These are phyloP conservation scores for Umimayanthus kanabou DNA, from an alignment of 92 coral and sea anemone species.

Conservation along the genomic window DNA sequence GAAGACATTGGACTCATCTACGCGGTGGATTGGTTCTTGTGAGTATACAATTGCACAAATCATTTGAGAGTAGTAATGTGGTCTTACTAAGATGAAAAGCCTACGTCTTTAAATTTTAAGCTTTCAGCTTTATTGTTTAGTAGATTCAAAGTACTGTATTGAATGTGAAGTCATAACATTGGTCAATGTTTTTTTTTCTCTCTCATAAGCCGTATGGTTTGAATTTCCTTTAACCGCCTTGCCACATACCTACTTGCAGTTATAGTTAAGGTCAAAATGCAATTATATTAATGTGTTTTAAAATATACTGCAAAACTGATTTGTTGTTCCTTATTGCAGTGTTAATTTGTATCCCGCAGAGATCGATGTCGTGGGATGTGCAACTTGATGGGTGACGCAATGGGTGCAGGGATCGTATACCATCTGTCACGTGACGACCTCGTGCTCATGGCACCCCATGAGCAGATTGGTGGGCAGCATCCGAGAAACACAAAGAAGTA, in stretches of 20 bases:
- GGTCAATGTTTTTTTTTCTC: not conserved
- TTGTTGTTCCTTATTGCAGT: not conserved
- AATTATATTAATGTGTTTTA: no score
- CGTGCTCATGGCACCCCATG: not conserved
- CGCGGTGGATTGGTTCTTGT: constrained; percentile 96
- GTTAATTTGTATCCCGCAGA: not conserved
- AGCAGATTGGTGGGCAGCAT: not conserved
- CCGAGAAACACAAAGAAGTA: not conserved
- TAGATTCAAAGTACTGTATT: no score
- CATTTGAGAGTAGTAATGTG: not conserved
- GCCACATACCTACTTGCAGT: no score
- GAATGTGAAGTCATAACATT: no score
- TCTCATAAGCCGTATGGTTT: no score
- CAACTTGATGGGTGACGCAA: constrained; percentile 32
- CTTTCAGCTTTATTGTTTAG: no score
- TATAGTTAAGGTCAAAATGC: no score
- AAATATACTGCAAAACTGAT: no score
- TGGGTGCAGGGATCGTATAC: constrained; percentile 31
- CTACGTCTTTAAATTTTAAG: no score
- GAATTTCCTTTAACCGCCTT: no score
- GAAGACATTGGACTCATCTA: constrained; percentile 92
- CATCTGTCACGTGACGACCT: constrained; percentile 26
- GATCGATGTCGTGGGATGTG: constrained; percentile 33
- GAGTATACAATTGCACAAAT: constrained; percentile 42
- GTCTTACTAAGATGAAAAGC: no score